Evolutionary conservation across 2,113 vertebrate genomes (phyloP), one percentile per base, ranked within the genome.

Genomic region (Propithecus coquereli): DNA sequence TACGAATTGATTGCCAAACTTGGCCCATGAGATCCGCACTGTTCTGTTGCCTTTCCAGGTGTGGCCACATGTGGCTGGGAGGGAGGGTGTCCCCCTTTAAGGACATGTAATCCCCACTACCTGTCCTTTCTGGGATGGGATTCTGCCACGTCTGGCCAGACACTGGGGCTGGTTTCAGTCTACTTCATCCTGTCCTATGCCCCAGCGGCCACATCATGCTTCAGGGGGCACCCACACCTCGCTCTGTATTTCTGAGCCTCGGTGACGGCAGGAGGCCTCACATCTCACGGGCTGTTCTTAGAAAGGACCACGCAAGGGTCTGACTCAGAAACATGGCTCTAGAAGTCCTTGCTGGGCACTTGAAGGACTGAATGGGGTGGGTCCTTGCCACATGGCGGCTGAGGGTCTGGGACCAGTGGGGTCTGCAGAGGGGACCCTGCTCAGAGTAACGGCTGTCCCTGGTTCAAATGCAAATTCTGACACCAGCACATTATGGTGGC

Each of bases 201-300:
- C 16, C 9, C 2, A 40, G 40, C 0, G 17, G 37, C 50, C 40
- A 3, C 0, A 1, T 8, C 16, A 8, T 18, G 34, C n/a, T 86
- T 47, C 37, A 18, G 43, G 30, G 30, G 8, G 45, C 6, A 68
- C 45, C 9, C 8, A 5, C 25, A 9, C 6, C 30, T 71, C 2
- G 1, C 2, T 57, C 40, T 76, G 5, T 40, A 14, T 63, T 61
- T 43, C 50, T 22, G 82, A 91, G n/a, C 16, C 43, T 17, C 43
- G 12, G 1, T 23, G 74, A 13, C 40, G 52, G 20, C 10, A 8
- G 45, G 8, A 4, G 63, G 27, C 59, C 77, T 59, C 25, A 5
- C 23, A 22, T 22, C 27, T 80, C 11, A 22, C 1, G 20, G 22
- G 43, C 10, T 10, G 27, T 23, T 20, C 88, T 43, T 20, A 34